Percentiles rank a stretch among this genome's conserved stretches.
Conservation (phyloP, 2,797 vertebrate genomes). For the Lacerta bilineata region DNA sequence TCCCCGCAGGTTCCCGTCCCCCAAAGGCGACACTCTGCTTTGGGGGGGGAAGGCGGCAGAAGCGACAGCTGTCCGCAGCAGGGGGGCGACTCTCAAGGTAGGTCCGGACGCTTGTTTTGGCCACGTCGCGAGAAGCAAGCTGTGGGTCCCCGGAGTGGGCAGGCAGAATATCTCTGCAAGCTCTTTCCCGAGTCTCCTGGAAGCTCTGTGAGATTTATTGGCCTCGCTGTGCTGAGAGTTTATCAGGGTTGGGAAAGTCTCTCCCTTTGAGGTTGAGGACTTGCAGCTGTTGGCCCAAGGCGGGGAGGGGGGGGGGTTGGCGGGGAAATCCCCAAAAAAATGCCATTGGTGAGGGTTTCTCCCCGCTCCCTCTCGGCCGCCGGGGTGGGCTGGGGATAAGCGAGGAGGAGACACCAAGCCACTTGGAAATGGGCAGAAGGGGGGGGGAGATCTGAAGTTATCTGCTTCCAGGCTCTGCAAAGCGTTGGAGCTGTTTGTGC, state of each 20-base stretch:
- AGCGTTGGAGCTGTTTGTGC: not conserved
- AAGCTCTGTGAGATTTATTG: not conserved
- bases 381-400: not conserved
- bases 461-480: not conserved
- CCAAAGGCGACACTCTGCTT: not conserved
- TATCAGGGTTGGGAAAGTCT: constrained; percentile 46
- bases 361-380: no score
- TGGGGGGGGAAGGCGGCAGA: not conserved
- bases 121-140: no score
- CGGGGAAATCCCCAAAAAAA: constrained; percentile 45
- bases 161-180: not conserved
- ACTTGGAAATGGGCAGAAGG: no score
- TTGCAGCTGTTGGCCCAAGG: constrained; percentile 28
- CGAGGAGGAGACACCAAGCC: not conserved
- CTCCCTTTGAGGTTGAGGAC: constrained; percentile 27
- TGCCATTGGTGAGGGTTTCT: not conserved
- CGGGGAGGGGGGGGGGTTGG: not conserved
- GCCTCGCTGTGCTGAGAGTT: constrained; percentile 10
- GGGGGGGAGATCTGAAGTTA: not conserved
- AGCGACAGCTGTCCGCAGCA: not conserved
- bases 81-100: not conserved
- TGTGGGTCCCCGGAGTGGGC: no score
- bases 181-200: not conserved
- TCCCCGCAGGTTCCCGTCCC: no score
- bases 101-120: not conserved